phyloP scores from a whole-genome alignment of 2,113 vertebrate genomes.

The Dendrocopos noguchii region DNA sequence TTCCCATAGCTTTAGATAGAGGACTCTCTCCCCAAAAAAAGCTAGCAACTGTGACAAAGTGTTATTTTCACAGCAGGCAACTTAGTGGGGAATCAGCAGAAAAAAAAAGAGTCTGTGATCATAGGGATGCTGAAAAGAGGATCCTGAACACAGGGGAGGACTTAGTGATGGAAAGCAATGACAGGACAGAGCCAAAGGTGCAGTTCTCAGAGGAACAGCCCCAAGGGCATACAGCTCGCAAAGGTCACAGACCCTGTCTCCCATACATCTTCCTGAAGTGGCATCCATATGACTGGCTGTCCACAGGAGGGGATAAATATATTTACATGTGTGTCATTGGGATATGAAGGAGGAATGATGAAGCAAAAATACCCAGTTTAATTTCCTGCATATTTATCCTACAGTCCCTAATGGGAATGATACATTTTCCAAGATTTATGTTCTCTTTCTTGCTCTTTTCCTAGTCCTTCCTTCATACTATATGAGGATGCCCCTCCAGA shows the following conservation, averaged over 20 bases:
- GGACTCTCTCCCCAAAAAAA: background rate
- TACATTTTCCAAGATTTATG: background rate
- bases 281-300: accelerated
- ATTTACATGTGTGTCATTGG: background rate
- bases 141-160: background rate
- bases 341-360: background rate
- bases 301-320: background rate
- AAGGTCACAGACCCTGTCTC: background rate
- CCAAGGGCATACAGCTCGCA: accelerated
- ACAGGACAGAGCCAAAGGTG: background rate
- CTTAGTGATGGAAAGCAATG: background rate
- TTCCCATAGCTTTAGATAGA: background rate
- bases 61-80: background rate
- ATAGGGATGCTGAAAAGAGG: background rate
- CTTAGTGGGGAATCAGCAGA: background rate
- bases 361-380: background rate
- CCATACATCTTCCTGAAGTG: background rate
- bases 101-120: background rate
- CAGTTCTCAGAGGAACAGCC: background rate
- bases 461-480: background rate
- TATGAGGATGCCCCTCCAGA: background rate
- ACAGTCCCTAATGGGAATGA: background rate
- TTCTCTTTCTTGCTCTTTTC: background rate
- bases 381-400: background rate
- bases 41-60: background rate